Evolutionary conservation across 53 echinoderm and acorn worm species (phyloP), one percentile per base, ranked within the genome.

Genomic region (Temnopleurus reevesii): DNA sequence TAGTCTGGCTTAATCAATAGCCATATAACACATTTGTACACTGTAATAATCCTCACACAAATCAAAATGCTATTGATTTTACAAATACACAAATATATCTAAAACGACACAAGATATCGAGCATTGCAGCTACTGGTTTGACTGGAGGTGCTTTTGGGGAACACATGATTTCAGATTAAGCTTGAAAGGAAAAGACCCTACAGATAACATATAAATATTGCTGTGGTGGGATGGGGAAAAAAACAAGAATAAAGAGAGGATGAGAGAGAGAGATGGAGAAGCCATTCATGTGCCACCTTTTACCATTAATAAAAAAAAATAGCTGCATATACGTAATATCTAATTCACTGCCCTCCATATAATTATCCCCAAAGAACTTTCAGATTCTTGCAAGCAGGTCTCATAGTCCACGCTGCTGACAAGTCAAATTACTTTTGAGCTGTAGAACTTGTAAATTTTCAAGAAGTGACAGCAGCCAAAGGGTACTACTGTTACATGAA

Each of bases 21-120:
- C 85, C 85, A 85, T 43, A 59, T 60, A 85, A 85, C 85, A 85
- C 60, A 61, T 85, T 45, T 85, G 85, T 85, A 85, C 85, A 85
- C 29, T 58, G 49, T 60, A 85, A 85, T 85, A 85, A 85, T 59
- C 44, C 55, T 79, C 79, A 79, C 79, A 79, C 79, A 79, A 79
- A 79, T 47, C 49, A 79, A 47, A 77, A 79, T 79, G 79, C 47
- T 79, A 47, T 83, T 55, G 35, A 83, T 83, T 83, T 83, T 35
- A 83, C 54, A 83, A 83, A 83, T 83, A 83, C 55, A 79, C 45
- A 45, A 77, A 63, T 34, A 33, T 13, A 63, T 21, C 41, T 71
- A 71, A 71, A 71, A 71, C n/a, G 36, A 71, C 38, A 71, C 36
- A 71, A n/a, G 41, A 27, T 4, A 19, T 21, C 71, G 36, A 38